phyloP scores from a whole-genome alignment of 2,113 vertebrate genomes.

The Bostrychus sinensis region DNA sequence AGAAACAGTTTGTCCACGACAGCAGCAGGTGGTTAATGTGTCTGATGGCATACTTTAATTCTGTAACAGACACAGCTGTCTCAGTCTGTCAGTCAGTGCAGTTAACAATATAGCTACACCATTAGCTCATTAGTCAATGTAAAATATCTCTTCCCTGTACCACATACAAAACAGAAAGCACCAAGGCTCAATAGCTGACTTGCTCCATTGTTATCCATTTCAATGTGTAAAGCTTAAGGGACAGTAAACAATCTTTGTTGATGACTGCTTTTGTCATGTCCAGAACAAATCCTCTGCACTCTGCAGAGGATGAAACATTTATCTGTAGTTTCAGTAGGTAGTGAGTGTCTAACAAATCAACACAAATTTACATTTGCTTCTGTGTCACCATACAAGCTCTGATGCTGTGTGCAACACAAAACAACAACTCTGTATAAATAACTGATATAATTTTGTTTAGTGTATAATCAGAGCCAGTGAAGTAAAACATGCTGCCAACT shows the following conservation, averaged over 20 bases:
- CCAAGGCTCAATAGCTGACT: constrained; percentile 40
- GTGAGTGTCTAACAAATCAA: too few relatives aligned
- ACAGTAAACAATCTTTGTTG: too few relatives aligned
- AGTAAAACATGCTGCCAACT: too few relatives aligned
- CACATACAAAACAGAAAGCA: constrained; percentile 52
- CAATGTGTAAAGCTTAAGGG: constrained; percentile 29
- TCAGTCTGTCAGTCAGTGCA: constrained; percentile 27
- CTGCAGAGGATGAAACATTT: too few relatives aligned
- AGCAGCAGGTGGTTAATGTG: constrained; percentile 58
- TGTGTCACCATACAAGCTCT: too few relatives aligned
- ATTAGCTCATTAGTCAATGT: constrained; percentile 21
- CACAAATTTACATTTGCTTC: too few relatives aligned
- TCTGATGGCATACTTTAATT: constrained; percentile 34
- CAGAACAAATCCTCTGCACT: neutral
- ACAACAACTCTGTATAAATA: too few relatives aligned
- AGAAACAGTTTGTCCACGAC: constrained; percentile 20
- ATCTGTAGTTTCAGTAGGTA: too few relatives aligned
- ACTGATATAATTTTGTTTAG: too few relatives aligned
- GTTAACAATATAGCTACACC: constrained; percentile 21
- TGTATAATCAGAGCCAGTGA: too few relatives aligned
- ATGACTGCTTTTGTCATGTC: neutral
- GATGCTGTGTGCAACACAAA: too few relatives aligned
- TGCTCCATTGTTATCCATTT: constrained; percentile 23
- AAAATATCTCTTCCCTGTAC: constrained; percentile 28
- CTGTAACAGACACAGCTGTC: constrained; percentile 45